Base-by-base conservation (phyloP, 2,113 vertebrate genomes). In the Toxostoma redivivum region DNA sequence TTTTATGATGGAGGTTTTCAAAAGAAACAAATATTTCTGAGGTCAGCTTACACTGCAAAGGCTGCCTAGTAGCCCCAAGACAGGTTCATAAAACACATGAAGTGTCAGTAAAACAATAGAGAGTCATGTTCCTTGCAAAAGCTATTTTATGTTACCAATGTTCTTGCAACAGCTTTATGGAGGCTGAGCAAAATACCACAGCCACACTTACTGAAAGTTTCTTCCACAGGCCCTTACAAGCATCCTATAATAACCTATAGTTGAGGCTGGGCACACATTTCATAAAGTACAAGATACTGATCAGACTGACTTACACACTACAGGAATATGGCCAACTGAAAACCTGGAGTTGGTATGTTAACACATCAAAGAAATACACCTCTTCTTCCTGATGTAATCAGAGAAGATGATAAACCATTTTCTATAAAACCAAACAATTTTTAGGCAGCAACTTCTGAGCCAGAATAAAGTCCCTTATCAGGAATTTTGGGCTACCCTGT, bases 31-130 rank as follows among this genome's bases (percentile, higher is more conserved):
- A 2, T 89, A 81, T 51, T 84, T 69, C 69, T 78, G 28, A 81
- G 87, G 86, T 51, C 56, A 84, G 44, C 31, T 86, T 81, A 56
- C 4, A 0, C 69, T 81, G 86, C 91, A 86, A 78, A 94, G 56
- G 40, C 73, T 78, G 33, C 9, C 77, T 58, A 81, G 86, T 62
- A 93, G 83, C 86, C 81, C 51, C 93, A 84, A 74, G 84, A 91
- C 61, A 89, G 65, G 79, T 91, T 89, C 81, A 88, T 86, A 81
- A 88, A 94, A 80, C 69, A 81, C 56, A 73, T 31, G 9, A 91
- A 86, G 40, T 87, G 65, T 72, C 87, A 90, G 44, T 79, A 35
- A 81, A 96, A 91, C 95, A 94, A 84, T 3, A 87, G 73, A 94
- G 82, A 92, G 81, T 20, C 73, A 83, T 53, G 89, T 78, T 95